phyloP scores from a whole-genome alignment of 2,113 vertebrate genomes.

The Otis tarda region DNA sequence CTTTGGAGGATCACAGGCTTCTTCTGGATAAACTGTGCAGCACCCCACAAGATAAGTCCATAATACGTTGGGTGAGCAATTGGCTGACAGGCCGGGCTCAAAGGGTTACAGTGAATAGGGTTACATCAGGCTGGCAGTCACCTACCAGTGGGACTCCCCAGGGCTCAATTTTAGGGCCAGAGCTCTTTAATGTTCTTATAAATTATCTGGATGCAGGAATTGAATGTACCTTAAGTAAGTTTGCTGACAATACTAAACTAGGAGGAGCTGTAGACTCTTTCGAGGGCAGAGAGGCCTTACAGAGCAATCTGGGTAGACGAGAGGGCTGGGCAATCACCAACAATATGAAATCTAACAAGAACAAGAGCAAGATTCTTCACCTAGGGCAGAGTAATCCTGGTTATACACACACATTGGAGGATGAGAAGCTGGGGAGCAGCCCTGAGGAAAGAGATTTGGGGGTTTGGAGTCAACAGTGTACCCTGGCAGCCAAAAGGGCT shows the following conservation, averaged over 20 bases:
- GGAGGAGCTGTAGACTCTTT: not conserved
- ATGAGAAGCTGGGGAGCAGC: not conserved
- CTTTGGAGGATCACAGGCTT: not conserved
- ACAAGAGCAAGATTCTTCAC: not conserved
- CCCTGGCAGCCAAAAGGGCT: not conserved
- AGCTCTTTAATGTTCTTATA: not conserved
- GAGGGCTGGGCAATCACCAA: not conserved
- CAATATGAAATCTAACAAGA: not conserved
- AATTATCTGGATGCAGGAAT: not conserved
- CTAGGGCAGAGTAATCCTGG: not conserved
- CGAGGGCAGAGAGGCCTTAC: not conserved
- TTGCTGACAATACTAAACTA: not conserved
- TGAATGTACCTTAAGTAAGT: not conserved
- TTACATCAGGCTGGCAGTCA: not conserved
- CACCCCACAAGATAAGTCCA: not conserved
- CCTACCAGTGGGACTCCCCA: not conserved
- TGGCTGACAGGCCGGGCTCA: rapidly evolving
- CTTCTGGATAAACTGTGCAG: not conserved
- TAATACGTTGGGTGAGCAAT: not conserved
- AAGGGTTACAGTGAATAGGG: not conserved
- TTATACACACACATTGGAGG: not conserved
- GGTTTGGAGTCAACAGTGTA: not conserved
- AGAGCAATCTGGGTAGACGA: not conserved
- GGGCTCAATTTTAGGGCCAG: not conserved
- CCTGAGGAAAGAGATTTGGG: not conserved